A percentile compares a stretch with the other conserved stretches of the same genome.
phyloP scores from a whole-genome alignment of 2,888 invertebrate species.

The Himalopsyche japonica region DNA sequence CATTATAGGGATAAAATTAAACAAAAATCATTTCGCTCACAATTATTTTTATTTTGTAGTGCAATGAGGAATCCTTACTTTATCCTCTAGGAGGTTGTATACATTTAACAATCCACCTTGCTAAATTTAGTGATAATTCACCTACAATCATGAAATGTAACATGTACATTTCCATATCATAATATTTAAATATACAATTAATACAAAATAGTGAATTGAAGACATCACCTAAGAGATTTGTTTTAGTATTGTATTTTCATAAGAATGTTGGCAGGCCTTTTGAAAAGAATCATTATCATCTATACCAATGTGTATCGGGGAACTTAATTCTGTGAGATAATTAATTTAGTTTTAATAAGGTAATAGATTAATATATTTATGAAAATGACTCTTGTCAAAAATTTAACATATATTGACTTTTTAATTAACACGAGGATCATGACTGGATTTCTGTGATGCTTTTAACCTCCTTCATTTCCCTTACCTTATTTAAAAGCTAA shows the following conservation, averaged over 20 bases:
- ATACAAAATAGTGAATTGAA: neutral
- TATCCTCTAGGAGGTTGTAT: neutral
- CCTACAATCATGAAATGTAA: neutral
- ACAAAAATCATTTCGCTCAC: neutral
- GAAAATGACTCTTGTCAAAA: too few species aligned
- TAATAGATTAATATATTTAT: too few species aligned
- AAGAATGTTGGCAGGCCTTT: neutral
- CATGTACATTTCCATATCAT: neutral
- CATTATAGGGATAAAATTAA: neutral
- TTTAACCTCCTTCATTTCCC: too few species aligned
- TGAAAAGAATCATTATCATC: neutral
- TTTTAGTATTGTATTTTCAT: neutral
- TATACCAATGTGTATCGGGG: too few species aligned
- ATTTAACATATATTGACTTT: too few species aligned
- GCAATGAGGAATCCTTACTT: neutral
- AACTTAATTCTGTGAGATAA: too few species aligned
- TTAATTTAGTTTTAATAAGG: too few species aligned
- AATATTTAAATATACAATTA: neutral
- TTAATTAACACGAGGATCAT: too few species aligned
- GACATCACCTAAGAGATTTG: neutral
- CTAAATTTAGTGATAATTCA: neutral
- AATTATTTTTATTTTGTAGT: neutral
- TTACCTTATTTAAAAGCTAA: too few species aligned
- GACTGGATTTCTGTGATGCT: too few species aligned
- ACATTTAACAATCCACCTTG: neutral